Conservation (phyloP, 2,888 invertebrate genomes). For the Pecten maximus region DNA sequence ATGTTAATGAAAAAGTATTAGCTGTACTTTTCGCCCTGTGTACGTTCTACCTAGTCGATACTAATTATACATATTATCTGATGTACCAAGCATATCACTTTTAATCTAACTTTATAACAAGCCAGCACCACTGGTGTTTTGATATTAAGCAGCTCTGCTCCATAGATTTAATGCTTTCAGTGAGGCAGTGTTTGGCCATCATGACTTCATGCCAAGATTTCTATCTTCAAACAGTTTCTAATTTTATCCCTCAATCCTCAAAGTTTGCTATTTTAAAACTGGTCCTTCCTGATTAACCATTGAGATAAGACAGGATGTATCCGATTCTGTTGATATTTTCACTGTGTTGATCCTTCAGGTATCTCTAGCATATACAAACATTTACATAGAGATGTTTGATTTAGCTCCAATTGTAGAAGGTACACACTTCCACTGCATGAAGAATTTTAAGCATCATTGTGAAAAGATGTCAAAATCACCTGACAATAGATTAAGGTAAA, state of each 20-base stretch:
- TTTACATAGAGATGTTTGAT: constrained; percentile 20
- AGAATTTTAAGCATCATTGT: not conserved
- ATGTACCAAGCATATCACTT: not conserved
- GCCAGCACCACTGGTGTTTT: not conserved
- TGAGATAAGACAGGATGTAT: constrained; percentile 21
- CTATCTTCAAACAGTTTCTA: constrained; percentile 12
- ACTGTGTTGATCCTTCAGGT: constrained; percentile 2
- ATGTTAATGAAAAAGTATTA: not conserved
- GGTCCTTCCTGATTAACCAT: not conserved
- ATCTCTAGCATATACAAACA: not conserved
- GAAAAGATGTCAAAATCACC: not conserved
- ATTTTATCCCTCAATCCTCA: constrained; percentile 5
- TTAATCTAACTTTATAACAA: not conserved
- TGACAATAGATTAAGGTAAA: not conserved
- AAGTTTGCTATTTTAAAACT: constrained; percentile 21
- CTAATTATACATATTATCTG: constrained; percentile 11
- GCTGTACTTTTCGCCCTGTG: not conserved
- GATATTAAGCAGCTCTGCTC: not conserved
- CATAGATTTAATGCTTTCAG: not conserved
- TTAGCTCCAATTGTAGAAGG: not conserved
- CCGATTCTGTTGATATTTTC: not conserved
- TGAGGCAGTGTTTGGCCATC: not conserved
- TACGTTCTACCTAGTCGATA: not conserved
- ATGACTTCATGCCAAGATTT: constrained; percentile 18
- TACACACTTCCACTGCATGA: not conserved